phyloP scores from a whole-genome alignment of 2,113 vertebrate species.

The Euleptes europaea region DNA sequence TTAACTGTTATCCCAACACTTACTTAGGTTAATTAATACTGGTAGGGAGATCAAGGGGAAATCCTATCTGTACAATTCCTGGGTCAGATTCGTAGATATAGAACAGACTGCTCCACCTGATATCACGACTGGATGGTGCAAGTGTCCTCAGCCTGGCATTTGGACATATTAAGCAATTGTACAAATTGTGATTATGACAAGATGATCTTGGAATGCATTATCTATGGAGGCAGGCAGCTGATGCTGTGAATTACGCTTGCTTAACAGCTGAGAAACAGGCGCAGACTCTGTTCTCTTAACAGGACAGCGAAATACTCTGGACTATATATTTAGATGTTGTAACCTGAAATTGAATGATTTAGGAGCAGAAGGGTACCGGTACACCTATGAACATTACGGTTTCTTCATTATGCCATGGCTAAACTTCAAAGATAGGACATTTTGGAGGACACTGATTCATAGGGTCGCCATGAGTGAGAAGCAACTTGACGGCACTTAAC shows the following conservation, averaged over 20 bases:
- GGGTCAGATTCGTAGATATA: too few species aligned
- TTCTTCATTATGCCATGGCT: neutral
- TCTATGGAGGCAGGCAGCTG: neutral
- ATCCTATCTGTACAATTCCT: too few species aligned
- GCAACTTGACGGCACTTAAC: too few species aligned
- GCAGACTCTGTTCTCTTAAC: neutral
- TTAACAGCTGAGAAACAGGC: neutral
- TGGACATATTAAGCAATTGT: neutral
- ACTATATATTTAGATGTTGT: neutral
- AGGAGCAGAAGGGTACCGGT: neutral
- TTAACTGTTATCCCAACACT: too few species aligned
- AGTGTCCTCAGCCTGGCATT: neutral
- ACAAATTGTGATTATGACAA: neutral
- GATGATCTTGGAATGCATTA: neutral
- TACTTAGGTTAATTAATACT: too few species aligned
- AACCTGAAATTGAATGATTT: neutral
- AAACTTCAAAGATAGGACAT: too few species aligned
- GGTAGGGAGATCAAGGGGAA: too few species aligned
- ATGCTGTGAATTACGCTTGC: neutral
- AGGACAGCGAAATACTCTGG: neutral
- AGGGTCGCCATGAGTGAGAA: too few species aligned
- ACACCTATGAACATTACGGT: neutral
- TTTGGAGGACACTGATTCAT: too few species aligned
- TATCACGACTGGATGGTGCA: neutral
- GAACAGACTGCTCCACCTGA: neutral